Percentiles rank a stretch among this genome's conserved stretches.
Evolutionary conservation across 2,113 vertebrate species (phyloP).

Genomic region (Dasyprocta punctata): DNA sequence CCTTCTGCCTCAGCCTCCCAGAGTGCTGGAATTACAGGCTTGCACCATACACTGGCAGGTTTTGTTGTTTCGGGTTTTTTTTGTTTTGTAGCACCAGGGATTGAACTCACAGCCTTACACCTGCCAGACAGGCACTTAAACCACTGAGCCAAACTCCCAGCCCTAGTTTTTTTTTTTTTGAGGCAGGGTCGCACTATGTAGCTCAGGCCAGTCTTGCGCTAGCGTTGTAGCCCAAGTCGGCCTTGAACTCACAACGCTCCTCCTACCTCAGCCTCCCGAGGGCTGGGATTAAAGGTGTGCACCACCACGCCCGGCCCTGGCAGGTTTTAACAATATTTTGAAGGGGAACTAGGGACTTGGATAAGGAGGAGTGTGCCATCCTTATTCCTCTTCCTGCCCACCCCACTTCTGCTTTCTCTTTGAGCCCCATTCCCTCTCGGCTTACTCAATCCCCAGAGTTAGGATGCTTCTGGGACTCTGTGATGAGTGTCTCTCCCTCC

Average conservation of each 20-base stretch:
- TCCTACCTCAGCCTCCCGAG: background rate
- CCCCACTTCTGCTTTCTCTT: background rate
- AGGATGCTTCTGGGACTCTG: background rate
- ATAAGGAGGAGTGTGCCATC: background rate
- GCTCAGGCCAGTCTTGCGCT: too few species aligned
- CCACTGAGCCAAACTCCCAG: too few species aligned
- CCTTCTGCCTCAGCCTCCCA: background rate
- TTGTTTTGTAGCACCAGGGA: too few species aligned
- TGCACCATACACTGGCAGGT: background rate
- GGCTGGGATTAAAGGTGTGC: background rate
- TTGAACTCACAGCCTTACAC: too few species aligned
- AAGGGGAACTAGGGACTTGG: background rate
- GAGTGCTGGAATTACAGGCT: background rate
- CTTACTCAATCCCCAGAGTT: background rate
- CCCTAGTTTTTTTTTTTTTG: too few species aligned
- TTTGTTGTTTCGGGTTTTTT: too few species aligned
- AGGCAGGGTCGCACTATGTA: too few species aligned
- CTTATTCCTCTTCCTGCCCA: background rate
- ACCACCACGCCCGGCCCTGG: background rate
- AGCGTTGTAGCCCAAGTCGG: too few species aligned
- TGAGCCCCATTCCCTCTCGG: background rate
- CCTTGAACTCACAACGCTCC: too few species aligned
- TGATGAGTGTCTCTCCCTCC: background rate
- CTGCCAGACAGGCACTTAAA: too few species aligned
- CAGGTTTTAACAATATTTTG: background rate